Percentiles rank a stretch among this genome's conserved stretches.
These are phyloP conservation scores for Cerceris rybyensis DNA, from an alignment of 2,888 invertebrate species.

Conservation along the genomic window DNA sequence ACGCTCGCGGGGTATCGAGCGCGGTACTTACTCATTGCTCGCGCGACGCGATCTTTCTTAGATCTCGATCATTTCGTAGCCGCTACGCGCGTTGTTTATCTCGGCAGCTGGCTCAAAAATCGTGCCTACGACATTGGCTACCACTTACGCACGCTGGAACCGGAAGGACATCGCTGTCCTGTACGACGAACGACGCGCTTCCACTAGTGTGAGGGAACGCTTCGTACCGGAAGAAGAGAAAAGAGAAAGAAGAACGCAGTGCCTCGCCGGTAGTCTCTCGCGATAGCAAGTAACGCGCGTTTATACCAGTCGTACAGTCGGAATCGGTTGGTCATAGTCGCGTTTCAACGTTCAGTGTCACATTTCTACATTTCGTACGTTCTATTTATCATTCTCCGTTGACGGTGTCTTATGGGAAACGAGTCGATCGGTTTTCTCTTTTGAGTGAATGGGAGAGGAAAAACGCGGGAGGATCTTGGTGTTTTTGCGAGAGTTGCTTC, in stretches of 20 bases:
- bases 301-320: too few relatives aligned
- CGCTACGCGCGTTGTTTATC: slow-evolving; percentile 29
- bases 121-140: slow-evolving; percentile 2
- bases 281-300: slow-evolving; percentile 23
- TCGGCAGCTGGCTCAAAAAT: slow-evolving; percentile 17
- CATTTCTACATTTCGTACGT: slow-evolving; percentile 15
- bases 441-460: slow-evolving; percentile 19
- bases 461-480: neutral
- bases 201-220: slow-evolving; percentile 35
- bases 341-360: too few relatives aligned
- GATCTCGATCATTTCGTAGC: slow-evolving; percentile 35
- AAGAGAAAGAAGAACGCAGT: slow-evolving; percentile 49
- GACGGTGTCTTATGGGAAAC: neutral
- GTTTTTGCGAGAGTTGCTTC: slow-evolving; percentile 13
- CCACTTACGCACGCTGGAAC: slow-evolving; percentile 10
- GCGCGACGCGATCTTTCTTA: slow-evolving; percentile 14
- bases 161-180: slow-evolving; percentile 12
- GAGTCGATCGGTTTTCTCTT: too few relatives aligned
- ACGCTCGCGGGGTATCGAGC: slow-evolving; percentile 14
- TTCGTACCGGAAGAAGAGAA: slow-evolving; percentile 8
- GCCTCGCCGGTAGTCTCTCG: slow-evolving; percentile 40
- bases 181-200: slow-evolving; percentile 4
- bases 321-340: too few relatives aligned
- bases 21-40: slow-evolving; percentile 8
- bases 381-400: slow-evolving; percentile 9